Percentiles rank a stretch among this genome's conserved stretches.
Evolutionary conservation across 2,888 invertebrate genomes (phyloP).

Genomic region (Diachrysia chrysitis): DNA sequence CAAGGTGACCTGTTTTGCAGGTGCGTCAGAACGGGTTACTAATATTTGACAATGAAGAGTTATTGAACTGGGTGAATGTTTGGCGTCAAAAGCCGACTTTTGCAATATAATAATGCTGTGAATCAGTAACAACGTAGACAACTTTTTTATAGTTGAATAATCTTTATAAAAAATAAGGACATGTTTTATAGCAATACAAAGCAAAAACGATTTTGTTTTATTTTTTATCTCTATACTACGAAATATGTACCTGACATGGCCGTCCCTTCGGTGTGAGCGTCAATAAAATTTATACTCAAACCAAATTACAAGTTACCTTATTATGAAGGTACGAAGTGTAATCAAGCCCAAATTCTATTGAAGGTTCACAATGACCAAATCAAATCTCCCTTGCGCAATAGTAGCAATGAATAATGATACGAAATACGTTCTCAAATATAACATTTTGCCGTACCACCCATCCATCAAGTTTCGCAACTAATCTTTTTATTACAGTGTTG

Average conservation of each 20-base stretch:
- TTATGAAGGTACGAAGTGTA: slow-evolving; percentile 27
- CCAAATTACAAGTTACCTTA: slow-evolving; percentile 26
- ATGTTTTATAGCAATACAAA: neutral
- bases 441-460: slow-evolving; percentile 55
- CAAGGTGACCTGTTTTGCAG: slow-evolving; percentile 46
- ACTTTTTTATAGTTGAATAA: neutral
- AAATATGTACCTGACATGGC: neutral
- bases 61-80: slow-evolving; percentile 15
- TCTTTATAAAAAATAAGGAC: neutral
- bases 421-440: slow-evolving; percentile 41
- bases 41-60: slow-evolving; percentile 13
- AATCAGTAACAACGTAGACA: slow-evolving; percentile 13
- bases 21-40: slow-evolving; percentile 27
- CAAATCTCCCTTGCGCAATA: slow-evolving; percentile 51
- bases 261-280: neutral
- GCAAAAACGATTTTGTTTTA: neutral
- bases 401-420: slow-evolving; percentile 51
- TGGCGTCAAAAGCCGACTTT: slow-evolving; percentile 12
- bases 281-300: neutral
- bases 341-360: slow-evolving; percentile 38
- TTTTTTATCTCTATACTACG: neutral
- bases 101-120: slow-evolving; percentile 10
- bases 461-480: slow-evolving; percentile 64
- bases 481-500: slow-evolving; percentile 59
- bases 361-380: slow-evolving; percentile 51